These are phyloP conservation scores for Galbula dea DNA, from an alignment of 2,113 vertebrate species.

Conservation along the genomic window DNA sequence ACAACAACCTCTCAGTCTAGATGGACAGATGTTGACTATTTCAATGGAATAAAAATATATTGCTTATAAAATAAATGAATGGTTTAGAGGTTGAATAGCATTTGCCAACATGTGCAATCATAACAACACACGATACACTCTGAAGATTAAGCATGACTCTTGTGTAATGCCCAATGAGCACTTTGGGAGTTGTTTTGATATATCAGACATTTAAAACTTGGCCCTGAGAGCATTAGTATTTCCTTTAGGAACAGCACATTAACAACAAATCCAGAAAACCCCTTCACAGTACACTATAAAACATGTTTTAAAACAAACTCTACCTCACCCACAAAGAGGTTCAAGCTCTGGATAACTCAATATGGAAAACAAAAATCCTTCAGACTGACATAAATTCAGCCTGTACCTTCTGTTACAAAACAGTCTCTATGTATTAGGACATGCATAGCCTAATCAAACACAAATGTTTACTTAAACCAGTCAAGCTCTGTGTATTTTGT, in stretches of 20 bases:
- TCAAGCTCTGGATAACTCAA: not conserved
- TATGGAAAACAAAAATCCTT: not conserved
- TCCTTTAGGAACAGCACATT: not conserved
- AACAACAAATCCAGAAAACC: not conserved
- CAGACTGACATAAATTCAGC: not conserved
- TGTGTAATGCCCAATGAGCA: not conserved
- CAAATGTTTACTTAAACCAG: constrained; percentile 22
- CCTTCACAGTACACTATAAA: not conserved
- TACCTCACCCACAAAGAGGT: not conserved
- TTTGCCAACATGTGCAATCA: not conserved
- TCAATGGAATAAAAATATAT: not conserved
- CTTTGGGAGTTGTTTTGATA: not conserved
- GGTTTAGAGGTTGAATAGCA: not conserved
- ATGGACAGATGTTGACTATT: not conserved
- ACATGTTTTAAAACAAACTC: not conserved
- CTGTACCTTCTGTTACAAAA: not conserved
- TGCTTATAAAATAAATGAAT: not conserved
- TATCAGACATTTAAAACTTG: not conserved
- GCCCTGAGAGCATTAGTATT: not conserved
- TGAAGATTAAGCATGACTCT: not conserved
- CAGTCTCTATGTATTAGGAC: not conserved
- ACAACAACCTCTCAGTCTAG: not conserved
- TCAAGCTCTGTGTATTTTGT: constrained; percentile 2
- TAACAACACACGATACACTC: not conserved
- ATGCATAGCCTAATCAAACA: not conserved